Evolutionary conservation across 2,113 vertebrate genomes (phyloP).

Genomic region (Cyprinodon tularosa): DNA sequence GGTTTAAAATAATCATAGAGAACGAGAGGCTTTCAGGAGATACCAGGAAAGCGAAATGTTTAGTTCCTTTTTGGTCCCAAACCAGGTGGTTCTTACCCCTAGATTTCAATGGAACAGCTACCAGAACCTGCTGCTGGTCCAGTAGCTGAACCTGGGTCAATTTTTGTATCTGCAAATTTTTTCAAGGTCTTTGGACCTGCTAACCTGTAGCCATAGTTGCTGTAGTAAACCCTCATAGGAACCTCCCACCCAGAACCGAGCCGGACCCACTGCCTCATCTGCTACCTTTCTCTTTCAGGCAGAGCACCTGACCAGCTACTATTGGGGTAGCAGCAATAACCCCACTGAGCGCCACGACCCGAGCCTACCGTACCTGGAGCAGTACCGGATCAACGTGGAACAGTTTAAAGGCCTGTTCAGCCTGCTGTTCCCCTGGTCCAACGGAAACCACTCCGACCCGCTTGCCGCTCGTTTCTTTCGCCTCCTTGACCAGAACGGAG

Average conservation of each 20-base stretch:
- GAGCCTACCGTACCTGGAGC: conserved; percentile 96
- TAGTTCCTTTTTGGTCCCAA: too few species aligned
- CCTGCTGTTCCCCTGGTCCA: conserved; percentile 93
- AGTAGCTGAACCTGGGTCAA: too few species aligned
- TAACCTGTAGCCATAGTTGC: too few species aligned
- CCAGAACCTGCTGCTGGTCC: too few species aligned
- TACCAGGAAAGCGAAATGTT: neutral
- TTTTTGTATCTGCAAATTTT: too few species aligned
- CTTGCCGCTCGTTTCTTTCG: conserved; percentile 90
- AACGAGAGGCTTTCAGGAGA: neutral
- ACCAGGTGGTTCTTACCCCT: too few species aligned
- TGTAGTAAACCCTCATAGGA: too few species aligned
- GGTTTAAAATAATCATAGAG: neutral
- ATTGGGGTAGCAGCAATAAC: conserved; percentile 96
- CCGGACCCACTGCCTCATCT: too few species aligned
- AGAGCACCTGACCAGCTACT: conserved; percentile 97
- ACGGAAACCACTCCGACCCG: conserved; percentile 86
- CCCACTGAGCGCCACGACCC: conserved; percentile 93
- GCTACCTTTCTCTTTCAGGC: conserved; percentile 74
- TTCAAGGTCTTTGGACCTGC: too few species aligned
- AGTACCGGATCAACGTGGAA: conserved; percentile 96
- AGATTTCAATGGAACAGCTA: too few species aligned
- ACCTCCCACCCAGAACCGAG: too few species aligned
- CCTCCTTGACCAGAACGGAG: conserved; percentile 91
- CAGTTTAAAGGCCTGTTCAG: conserved; percentile 94